These are phyloP conservation scores for Pollenia griseotomentosa DNA, from an alignment of 2,888 invertebrate species.

Conservation along the genomic window DNA sequence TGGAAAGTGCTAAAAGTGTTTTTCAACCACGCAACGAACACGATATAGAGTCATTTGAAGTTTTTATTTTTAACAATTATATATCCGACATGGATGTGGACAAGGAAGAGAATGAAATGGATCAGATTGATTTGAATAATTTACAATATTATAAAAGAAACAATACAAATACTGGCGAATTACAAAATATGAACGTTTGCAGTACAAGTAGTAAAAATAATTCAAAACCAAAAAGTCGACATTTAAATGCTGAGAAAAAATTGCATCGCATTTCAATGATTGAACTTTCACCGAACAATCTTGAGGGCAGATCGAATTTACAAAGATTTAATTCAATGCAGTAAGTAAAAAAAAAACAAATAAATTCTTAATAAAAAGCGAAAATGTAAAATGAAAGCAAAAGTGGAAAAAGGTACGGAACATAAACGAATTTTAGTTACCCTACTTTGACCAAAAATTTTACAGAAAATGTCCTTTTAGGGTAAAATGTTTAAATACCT, in stretches of 20 bases:
- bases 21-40: slow-evolving; percentile 74
- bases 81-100: slow-evolving; percentile 72
- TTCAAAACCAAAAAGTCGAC: slow-evolving; percentile 1
- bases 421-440: no score
- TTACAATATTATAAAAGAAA: not conserved
- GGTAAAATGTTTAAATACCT: no score
- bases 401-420: no score
- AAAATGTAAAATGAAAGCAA: not conserved
- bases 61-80: slow-evolving; percentile 75
- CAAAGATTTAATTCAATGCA: slow-evolving; percentile 68
- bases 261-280: slow-evolving; percentile 76
- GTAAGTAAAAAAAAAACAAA: slow-evolving; percentile 64
- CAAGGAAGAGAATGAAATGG: slow-evolving; percentile 33
- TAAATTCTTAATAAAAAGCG: not conserved
- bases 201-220: not conserved
- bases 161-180: not conserved
- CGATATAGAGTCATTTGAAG: slow-evolving; percentile 75
- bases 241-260: slow-evolving; percentile 50
- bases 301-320: slow-evolving; percentile 26
- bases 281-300: slow-evolving; percentile 70
- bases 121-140: not conserved
- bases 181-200: not conserved
- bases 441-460: no score
- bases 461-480: no score
- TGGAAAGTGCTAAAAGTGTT: slow-evolving; percentile 76